Percentiles rank a stretch among this genome's conserved stretches.
Conservation (phyloP, 2,797 vertebrate species). For the Xenops minutus region DNA sequence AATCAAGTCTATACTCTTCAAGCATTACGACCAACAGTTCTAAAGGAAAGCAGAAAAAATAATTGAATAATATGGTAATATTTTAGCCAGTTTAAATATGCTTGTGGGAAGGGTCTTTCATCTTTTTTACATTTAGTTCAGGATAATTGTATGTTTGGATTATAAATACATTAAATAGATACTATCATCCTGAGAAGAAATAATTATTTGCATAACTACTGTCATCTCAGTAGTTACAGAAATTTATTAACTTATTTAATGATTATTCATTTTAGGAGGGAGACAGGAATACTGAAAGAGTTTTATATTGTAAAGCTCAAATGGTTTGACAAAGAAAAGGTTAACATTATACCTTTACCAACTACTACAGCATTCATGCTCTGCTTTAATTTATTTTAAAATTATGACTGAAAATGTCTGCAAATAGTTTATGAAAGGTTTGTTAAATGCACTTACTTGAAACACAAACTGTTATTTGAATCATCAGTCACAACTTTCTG, state of each 20-base stretch:
- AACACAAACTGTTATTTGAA: background rate
- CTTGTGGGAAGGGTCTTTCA: background rate
- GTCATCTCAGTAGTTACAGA: background rate
- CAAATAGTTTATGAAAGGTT: background rate
- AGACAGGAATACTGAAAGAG: background rate
- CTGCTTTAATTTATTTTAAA: background rate
- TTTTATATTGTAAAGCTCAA: background rate
- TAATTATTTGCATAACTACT: background rate
- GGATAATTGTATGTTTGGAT: background rate
- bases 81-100: background rate
- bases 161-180: background rate
- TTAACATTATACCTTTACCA: background rate
- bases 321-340: background rate
- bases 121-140: background rate
- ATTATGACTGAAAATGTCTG: background rate
- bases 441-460: background rate
- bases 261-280: background rate
- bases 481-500: background rate
- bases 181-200: background rate
- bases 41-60: background rate
- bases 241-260: background rate
- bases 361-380: background rate
- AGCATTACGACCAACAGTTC: background rate
- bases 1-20: background rate
- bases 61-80: accelerated